Percentiles rank a stretch among this genome's conserved stretches.
phyloP scores from a whole-genome alignment of 2,888 invertebrate genomes.

The Balanococcus diminutus region DNA sequence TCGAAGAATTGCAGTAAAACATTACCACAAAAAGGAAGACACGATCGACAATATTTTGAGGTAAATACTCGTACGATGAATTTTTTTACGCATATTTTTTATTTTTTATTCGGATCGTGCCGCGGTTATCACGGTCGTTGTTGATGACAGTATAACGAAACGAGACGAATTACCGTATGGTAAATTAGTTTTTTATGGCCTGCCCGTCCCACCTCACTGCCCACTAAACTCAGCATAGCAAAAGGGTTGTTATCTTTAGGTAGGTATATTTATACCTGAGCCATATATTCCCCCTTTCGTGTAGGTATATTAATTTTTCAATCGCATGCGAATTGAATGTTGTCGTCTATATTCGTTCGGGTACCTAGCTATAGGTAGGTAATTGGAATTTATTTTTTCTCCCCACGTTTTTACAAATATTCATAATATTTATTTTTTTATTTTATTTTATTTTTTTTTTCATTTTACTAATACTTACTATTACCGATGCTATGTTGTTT shows the following conservation, averaged over 20 bases:
- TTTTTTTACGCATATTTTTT: background rate
- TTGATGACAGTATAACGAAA: background rate
- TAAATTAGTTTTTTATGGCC: background rate
- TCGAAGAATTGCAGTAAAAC: constrained; percentile 40
- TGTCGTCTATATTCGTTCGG: too few relatives aligned
- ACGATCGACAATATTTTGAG: constrained; percentile 30
- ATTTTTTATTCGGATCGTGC: background rate
- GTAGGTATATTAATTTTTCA: constrained; percentile 18
- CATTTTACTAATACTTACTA: background rate
- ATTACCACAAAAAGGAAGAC: constrained; percentile 37
- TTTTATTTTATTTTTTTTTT: background rate
- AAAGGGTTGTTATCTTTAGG: background rate
- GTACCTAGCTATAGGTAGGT: too few relatives aligned
- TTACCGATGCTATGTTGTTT: background rate
- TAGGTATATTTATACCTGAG: background rate
- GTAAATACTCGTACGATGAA: background rate
- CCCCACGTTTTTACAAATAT: background rate
- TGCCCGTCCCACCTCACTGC: too few relatives aligned
- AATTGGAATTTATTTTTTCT: background rate
- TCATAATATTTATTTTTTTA: background rate
- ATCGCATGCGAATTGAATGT: constrained; percentile 26
- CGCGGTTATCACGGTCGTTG: background rate
- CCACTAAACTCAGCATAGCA: background rate
- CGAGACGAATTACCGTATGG: background rate
- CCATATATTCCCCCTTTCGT: background rate